Conservation (phyloP, 2,113 vertebrate species). For the Hymenochirus boettgeri region DNA sequence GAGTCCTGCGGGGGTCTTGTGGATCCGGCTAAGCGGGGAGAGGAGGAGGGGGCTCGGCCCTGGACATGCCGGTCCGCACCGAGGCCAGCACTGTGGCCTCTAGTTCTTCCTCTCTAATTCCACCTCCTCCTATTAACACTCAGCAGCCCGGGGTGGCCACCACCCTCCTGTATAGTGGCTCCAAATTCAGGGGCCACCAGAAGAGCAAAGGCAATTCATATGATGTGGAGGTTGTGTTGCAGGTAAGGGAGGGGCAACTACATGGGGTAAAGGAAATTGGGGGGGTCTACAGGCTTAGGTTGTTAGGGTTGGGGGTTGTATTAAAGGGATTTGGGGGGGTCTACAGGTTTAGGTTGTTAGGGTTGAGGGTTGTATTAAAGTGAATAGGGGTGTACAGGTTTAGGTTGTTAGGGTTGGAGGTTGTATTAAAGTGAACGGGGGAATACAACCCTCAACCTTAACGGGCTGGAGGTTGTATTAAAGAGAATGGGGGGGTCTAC, state of each 20-base stretch:
- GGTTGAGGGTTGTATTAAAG: too few relatives aligned
- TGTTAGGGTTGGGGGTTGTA: background rate
- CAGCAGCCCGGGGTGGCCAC: conserved; percentile 86
- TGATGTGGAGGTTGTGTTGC: conserved; percentile 91
- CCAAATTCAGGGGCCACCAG: conserved; percentile 91
- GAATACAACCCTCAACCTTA: too few relatives aligned
- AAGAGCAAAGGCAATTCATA: conserved; percentile 97
- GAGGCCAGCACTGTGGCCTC: conserved; percentile 67
- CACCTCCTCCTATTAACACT: conserved; percentile 91
- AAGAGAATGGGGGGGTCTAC: too few relatives aligned
- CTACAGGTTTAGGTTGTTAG: too few relatives aligned
- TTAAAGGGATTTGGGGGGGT: background rate
- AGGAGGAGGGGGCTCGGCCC: conserved; percentile 49
- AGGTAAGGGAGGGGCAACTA: conserved; percentile 64
- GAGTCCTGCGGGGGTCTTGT: conserved; percentile 43
- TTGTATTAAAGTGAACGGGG: too few relatives aligned
- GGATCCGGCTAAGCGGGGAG: background rate
- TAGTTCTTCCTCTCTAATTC: conserved; percentile 77
- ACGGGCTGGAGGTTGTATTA: too few relatives aligned
- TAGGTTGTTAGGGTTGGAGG: too few relatives aligned
- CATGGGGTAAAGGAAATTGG: background rate
- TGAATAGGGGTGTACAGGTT: too few relatives aligned
- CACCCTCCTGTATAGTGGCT: conserved; percentile 88
- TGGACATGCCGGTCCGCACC: conserved; percentile 84
- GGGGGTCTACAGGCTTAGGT: background rate